These are phyloP conservation scores for Sylvia atricapilla DNA, from an alignment of 2,113 vertebrate genomes.

Conservation along the genomic window DNA sequence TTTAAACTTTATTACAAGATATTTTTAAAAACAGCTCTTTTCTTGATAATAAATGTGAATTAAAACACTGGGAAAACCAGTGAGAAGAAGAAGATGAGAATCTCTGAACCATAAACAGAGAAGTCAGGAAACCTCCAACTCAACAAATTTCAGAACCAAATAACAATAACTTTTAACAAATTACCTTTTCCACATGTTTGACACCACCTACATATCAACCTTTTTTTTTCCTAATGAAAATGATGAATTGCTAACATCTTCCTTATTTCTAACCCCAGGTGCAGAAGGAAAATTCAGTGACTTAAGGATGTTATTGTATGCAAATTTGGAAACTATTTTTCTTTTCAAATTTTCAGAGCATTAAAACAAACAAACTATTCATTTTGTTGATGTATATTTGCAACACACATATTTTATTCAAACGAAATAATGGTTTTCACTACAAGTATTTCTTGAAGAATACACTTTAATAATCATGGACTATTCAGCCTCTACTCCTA, in stretches of 20 bases:
- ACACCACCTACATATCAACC: background rate
- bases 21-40: background rate
- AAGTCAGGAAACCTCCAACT: background rate
- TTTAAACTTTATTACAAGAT: background rate
- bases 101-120: background rate
- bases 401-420: background rate
- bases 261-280: background rate
- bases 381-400: background rate
- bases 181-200: background rate
- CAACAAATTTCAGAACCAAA: background rate
- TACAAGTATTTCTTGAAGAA: background rate
- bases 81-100: background rate
- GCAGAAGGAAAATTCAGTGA: background rate
- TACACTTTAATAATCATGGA: background rate
- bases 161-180: background rate
- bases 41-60: background rate
- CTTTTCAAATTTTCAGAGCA: background rate
- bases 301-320: background rate
- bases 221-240: background rate
- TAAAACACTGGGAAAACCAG: background rate
- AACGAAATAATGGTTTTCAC: background rate
- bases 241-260: background rate
- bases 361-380: background rate
- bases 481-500: background rate
- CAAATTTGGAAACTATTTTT: background rate